Evolutionary conservation across 2,113 vertebrate species (phyloP), one percentile per base, ranked within the genome.

Genomic region (Boulengerochromis microlepis): DNA sequence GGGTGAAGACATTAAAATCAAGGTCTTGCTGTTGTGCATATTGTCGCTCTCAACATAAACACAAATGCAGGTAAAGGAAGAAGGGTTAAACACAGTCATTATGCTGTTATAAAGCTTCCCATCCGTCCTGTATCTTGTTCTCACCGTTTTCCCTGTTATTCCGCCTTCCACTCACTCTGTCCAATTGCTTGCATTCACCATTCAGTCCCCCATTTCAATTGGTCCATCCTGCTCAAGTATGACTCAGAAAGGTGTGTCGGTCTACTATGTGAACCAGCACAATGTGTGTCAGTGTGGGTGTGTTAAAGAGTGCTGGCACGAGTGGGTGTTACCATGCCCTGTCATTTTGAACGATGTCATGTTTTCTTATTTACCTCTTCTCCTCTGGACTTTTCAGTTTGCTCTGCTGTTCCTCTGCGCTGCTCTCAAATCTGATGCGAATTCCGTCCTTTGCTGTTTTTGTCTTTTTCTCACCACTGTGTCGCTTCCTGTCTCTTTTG

Each of bases 231-330:
- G 94, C 95, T 96, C 96, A 97, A 97, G 95, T 97, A 97, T 97
- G 97, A 97, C 97, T 97, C 97, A 97, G 97, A 97, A 97, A 97
- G 92, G 95, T 95, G 95, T 96, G 95, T 96, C 91, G 92, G 96
- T 96, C 95, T 96, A 92, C 95, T 90, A 93, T 93, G 90, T 95
- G 93, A 93, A 90, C 90, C 94, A 92, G 96, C 92, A 91, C 83
- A 85, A 56, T 94, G 64, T 95, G 87, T 94, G 82, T 88, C 47
- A 76, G 84, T 78, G 82, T 86, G 64, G 86, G 71, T 82, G 53
- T 76, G 59, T 91, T 54, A 10, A n/a, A 10, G 15, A 15, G 82
- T 92, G 64, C 11, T 12, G 29, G 29, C 78, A n/a, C 15, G 85
- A 61, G 82, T 83, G 87, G 86, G 84, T 92, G 89, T 91, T 89